Base-by-base conservation (phyloP, 2,113 vertebrate species). In the Saguinus imperator region DNA sequence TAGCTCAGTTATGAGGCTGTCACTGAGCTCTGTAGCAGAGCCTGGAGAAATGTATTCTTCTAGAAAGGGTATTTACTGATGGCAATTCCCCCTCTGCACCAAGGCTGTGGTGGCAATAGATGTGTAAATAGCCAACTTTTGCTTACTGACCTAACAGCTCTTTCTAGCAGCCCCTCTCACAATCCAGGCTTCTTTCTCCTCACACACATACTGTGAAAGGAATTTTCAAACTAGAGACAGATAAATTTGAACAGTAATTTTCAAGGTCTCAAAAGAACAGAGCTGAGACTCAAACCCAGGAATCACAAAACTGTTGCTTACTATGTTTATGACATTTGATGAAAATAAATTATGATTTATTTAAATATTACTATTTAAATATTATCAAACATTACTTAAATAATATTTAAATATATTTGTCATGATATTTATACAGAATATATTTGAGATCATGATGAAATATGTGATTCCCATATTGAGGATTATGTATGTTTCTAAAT, bases 281-380 rank as follows among this genome's bases (percentile, higher is more conserved):
- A 94, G 37, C 61, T 83, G 45, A 90, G 58, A 91, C 50, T 87
- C 43, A 82, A 80, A 91, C 14, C 12, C 7, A 82, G 50, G 17
- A 90, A 66, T 72, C n/a, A 91, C 2, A 79, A 87, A 91, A 68
- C 18, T 83, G 14, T 77, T 97, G 82, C 16, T 90, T 68, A 77
- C 17, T 23, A 57, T 68, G n/a, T 40, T 80, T 21, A 55, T 43
- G 86, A 75, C n/a, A 93, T 66, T 64, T 81, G 25, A 91, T 68
- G 37, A 93, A 29, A 35, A 13, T 23, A 77, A 94, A 89, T 73
- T 84, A 35, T 81, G 23, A 82, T 91, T 70, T 73, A 61, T 37
- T 93, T 89, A 89, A 89, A 40, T 66, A 91, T 55, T 86, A 37
- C 17, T n/a, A 32, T 58, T 45, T 52, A 92, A 88, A 66, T 64